Conservation (phyloP, 2,797 vertebrate genomes). For the Chromobotia macracanthus region DNA sequence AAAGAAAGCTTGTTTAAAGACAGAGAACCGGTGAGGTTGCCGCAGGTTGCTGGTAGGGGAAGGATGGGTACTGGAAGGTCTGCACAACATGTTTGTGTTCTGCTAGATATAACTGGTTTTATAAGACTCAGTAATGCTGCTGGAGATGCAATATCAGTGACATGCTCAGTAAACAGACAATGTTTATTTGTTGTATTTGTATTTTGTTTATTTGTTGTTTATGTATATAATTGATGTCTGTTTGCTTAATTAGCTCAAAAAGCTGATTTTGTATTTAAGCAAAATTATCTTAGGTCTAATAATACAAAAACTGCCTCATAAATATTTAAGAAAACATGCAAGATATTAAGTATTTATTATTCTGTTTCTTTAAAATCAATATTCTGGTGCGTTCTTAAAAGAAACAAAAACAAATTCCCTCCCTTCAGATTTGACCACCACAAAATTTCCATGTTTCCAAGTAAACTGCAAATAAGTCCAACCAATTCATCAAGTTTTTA, state of each 20-base stretch:
- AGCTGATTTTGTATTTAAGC: not conserved
- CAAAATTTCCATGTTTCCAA: slow-evolving; percentile 73
- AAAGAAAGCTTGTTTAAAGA: no score
- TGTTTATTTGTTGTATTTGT: not conserved
- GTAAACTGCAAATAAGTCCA: slow-evolving; percentile 68
- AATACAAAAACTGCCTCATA: not conserved
- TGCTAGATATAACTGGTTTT: slow-evolving; percentile 26
- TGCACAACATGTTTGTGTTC: not conserved
- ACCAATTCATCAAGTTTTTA: slow-evolving; percentile 75
- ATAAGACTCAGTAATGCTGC: not conserved
- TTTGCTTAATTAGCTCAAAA: no score
- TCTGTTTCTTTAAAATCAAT: slow-evolving; percentile 41
- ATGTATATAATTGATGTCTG: not conserved
- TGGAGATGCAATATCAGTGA: not conserved
- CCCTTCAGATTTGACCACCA: slow-evolving; percentile 64
- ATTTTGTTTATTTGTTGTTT: not conserved
- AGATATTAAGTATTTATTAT: not conserved
- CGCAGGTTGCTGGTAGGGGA: not conserved
- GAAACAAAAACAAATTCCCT: slow-evolving; percentile 17
- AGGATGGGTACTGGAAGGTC: not conserved
- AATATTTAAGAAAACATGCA: not conserved
- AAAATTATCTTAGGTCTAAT: not conserved
- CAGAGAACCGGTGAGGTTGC: not conserved
- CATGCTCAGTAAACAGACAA: not conserved
- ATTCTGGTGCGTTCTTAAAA: slow-evolving; percentile 13